Percentiles rank a stretch among this genome's conserved stretches.
phyloP scores from a whole-genome alignment of 2,888 invertebrate genomes.

The Operophtera brumata region DNA sequence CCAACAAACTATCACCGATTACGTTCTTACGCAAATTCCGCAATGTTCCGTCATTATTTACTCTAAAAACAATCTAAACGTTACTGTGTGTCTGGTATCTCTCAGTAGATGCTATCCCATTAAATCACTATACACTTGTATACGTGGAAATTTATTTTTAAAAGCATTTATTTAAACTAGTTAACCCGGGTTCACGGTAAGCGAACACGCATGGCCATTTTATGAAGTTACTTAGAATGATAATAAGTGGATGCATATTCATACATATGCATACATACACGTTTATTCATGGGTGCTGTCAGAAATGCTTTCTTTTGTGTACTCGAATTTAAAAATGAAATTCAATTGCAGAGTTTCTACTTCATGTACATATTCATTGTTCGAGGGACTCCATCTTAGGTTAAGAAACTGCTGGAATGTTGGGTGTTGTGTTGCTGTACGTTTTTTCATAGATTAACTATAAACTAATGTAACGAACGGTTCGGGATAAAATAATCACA shows the following conservation, averaged over 20 bases:
- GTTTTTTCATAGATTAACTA: too few species aligned
- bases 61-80: constrained; percentile 39
- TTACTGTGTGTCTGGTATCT: constrained; percentile 54
- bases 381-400: too few species aligned
- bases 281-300: too few species aligned
- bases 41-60: constrained; percentile 12
- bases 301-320: too few species aligned
- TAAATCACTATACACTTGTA: constrained; percentile 62
- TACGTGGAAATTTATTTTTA: constrained; percentile 56
- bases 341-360: too few species aligned
- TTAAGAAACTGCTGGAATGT: too few species aligned
- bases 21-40: constrained; percentile 7
- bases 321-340: too few species aligned
- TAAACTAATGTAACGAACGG: too few species aligned
- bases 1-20: neutral
- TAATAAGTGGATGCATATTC: constrained; percentile 23
- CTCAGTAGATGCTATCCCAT: constrained; percentile 66
- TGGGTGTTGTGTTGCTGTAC: too few species aligned
- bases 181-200: constrained; percentile 20
- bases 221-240: neutral
- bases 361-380: too few species aligned
- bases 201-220: neutral
- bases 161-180: constrained; percentile 35
- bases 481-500: too few species aligned
- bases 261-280: too few species aligned